These are phyloP conservation scores for Amphipyra tragopoginis DNA, from an alignment of 2,888 invertebrate genomes.

Conservation along the genomic window DNA sequence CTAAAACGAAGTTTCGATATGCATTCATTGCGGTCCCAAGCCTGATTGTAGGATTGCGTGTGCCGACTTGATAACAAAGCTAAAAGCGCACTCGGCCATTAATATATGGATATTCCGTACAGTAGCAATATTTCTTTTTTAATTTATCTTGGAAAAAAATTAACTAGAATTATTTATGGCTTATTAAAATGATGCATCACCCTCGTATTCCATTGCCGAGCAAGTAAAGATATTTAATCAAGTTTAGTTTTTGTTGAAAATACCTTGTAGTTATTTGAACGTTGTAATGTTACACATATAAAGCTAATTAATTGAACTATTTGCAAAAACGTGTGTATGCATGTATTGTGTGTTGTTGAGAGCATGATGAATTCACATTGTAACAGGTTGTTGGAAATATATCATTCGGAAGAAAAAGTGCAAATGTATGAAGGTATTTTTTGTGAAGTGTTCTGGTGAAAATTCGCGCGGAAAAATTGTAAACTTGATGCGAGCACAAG, in stretches of 20 bases:
- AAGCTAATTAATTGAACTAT: conserved; percentile 12
- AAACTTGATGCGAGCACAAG: no score
- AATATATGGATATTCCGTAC: conserved; percentile 70
- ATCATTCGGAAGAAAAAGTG: background rate
- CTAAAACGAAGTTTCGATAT: conserved; percentile 82
- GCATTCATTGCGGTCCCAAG: conserved; percentile 75
- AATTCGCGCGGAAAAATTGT: no score
- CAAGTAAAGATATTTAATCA: conserved; percentile 31
- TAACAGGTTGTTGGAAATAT: background rate
- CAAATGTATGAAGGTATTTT: no score
- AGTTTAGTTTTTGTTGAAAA: conserved; percentile 28
- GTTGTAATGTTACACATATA: conserved; percentile 11
- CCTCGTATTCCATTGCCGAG: conserved; percentile 32
- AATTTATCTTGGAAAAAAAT: conserved; percentile 50
- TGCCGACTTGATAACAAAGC: conserved; percentile 79
- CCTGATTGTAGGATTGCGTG: conserved; percentile 85
- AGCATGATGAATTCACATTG: conserved; percentile 12
- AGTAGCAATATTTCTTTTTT: conserved; percentile 48
- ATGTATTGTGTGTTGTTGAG: conserved; percentile 1
- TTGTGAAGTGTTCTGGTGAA: no score
- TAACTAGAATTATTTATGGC: conserved; percentile 44
- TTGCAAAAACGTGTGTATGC: conserved; percentile 12
- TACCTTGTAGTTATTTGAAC: conserved; percentile 21
- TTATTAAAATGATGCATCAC: conserved; percentile 51
- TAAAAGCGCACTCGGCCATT: conserved; percentile 74